Evolutionary conservation across 2,888 invertebrate species (phyloP).

Genomic region (Trachelus stipa): DNA sequence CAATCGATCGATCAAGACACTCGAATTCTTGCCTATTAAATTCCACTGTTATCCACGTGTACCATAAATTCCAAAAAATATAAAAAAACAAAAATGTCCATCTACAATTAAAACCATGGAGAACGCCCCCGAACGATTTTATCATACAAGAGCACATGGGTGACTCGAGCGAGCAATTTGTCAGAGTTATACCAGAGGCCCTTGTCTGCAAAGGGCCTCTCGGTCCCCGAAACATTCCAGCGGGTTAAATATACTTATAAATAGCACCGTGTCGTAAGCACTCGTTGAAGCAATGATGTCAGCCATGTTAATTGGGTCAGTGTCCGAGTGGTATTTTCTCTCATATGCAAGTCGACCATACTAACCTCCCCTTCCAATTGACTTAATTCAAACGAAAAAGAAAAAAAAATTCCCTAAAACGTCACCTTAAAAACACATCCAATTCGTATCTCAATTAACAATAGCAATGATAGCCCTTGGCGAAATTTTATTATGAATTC

Average conservation of each 20-base stretch:
- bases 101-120: neutral
- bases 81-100: neutral
- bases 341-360: neutral
- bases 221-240: constrained; percentile 19
- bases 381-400: neutral
- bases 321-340: constrained; percentile 11
- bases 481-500: neutral
- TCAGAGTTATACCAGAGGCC: constrained; percentile 7
- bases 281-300: constrained; percentile 21
- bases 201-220: constrained; percentile 16
- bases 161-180: constrained; percentile 1
- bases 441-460: neutral
- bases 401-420: neutral
- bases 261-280: constrained; percentile 15
- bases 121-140: neutral
- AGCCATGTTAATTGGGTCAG: constrained; percentile 19
- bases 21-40: neutral
- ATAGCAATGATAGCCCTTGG: neutral
- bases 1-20: too few species aligned
- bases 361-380: neutral
- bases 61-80: neutral
- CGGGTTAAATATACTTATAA: constrained; percentile 21
- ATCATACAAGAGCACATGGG: neutral
- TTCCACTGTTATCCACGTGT: neutral
- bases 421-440: neutral